A percentile compares a stretch with the other conserved stretches of the same genome.
phyloP scores from a whole-genome alignment of 2,797 vertebrate species.

The Coluber constrictor region DNA sequence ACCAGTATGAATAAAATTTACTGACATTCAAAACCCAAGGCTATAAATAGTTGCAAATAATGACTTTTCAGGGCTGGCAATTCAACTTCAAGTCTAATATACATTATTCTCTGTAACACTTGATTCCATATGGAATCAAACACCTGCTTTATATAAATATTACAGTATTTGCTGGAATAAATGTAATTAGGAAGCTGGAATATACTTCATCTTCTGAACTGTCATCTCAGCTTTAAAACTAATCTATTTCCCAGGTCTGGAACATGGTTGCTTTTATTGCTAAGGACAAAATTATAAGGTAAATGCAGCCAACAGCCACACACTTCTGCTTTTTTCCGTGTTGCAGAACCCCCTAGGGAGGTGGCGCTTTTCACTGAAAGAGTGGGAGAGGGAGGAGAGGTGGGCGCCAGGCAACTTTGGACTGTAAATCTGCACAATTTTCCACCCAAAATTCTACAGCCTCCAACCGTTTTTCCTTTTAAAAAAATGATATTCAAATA shows the following conservation, averaged over 20 bases:
- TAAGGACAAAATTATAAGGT: background rate
- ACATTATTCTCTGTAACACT: background rate
- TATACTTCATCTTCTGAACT: background rate
- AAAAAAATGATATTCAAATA: background rate
- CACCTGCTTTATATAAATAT: background rate
- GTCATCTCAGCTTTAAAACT: background rate
- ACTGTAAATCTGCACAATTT: background rate
- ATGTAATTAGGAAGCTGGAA: background rate
- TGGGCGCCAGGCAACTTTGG: background rate
- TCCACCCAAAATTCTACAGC: background rate
- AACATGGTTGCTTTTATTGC: background rate
- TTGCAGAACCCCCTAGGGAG: background rate
- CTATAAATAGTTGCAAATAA: background rate
- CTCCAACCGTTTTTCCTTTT: background rate
- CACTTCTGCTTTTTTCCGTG: background rate
- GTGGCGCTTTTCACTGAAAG: background rate
- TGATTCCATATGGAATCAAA: background rate
- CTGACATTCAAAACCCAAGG: background rate
- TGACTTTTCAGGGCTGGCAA: background rate
- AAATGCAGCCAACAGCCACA: background rate
- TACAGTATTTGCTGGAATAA: background rate
- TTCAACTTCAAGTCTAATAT: background rate
- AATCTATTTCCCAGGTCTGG: background rate
- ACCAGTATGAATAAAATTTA: background rate
- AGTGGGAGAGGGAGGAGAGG: background rate